These are phyloP conservation scores for Melipona beecheii DNA, from an alignment of 2,888 invertebrate genomes.

Conservation along the genomic window DNA sequence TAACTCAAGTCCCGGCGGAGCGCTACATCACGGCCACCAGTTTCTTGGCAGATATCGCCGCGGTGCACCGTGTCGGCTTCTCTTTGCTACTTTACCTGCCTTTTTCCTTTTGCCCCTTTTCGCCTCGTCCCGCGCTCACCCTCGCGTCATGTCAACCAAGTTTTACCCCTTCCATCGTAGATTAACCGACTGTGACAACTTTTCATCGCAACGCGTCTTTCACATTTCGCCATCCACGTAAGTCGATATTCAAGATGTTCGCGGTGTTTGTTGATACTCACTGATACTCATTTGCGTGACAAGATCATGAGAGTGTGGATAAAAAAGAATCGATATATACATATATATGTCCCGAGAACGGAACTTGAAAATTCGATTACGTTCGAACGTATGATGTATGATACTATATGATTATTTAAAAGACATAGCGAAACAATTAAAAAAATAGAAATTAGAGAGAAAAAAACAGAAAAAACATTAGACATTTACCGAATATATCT, in stretches of 20 bases:
- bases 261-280: slow-evolving; percentile 7
- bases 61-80: slow-evolving; percentile 66
- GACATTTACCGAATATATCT: background rate
- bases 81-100: slow-evolving; percentile 67
- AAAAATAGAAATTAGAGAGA: background rate
- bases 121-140: slow-evolving; percentile 15
- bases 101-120: slow-evolving; percentile 49
- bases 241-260: slow-evolving; percentile 30
- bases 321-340: background rate
- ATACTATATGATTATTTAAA: background rate
- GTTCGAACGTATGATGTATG: background rate
- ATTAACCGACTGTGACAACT: slow-evolving; percentile 56
- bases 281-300: slow-evolving; percentile 6
- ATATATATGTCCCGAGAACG: background rate
- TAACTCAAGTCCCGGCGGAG: slow-evolving; percentile 70
- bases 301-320: background rate
- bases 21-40: slow-evolving; percentile 67
- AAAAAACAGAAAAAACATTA: background rate
- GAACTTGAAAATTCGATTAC: background rate
- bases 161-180: slow-evolving; percentile 25
- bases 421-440: background rate
- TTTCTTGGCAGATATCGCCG: slow-evolving; percentile 68
- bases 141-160: slow-evolving; percentile 42
- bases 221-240: slow-evolving; percentile 22
- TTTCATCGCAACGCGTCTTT: slow-evolving; percentile 45